A percentile compares a stretch with the other conserved stretches of the same genome.
Evolutionary conservation across 1,140 invertebrate genomes (phyloP).

Genomic region (Brachionus manjavacas): DNA sequence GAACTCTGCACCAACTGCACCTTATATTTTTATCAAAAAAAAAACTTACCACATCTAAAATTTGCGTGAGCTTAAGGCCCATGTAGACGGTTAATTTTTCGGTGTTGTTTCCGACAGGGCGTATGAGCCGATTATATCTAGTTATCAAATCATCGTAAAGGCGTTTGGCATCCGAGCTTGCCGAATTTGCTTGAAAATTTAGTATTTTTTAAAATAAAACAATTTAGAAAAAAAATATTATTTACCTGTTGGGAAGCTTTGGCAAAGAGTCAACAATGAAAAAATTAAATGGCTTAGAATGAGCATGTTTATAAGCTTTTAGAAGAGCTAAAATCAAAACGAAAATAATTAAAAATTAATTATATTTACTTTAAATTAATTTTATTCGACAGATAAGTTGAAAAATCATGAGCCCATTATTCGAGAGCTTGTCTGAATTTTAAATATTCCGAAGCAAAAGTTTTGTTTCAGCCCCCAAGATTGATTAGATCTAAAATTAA

Average conservation of each 20-base stretch:
- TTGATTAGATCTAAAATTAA: not conserved
- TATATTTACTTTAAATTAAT: not conserved
- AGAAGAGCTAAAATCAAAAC: not conserved
- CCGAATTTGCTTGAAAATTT: not conserved
- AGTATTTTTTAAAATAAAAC: too few relatives aligned
- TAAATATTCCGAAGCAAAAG: not conserved
- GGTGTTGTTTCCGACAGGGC: conserved; percentile 94
- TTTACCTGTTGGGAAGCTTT: not conserved
- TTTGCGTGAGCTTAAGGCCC: conserved; percentile 91
- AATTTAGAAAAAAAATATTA: not conserved
- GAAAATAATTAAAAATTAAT: not conserved
- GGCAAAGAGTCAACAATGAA: not conserved
- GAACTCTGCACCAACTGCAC: too few relatives aligned
- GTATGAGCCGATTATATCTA: conserved; percentile 96
- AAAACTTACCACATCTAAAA: conserved; percentile 92
- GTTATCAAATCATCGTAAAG: conserved; percentile 90
- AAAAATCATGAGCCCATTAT: not conserved
- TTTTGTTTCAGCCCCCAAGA: not conserved
- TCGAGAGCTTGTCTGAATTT: not conserved
- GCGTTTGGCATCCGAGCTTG: conserved; percentile 67
- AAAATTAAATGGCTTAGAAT: not conserved
- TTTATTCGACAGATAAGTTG: not conserved
- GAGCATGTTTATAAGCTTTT: not conserved
- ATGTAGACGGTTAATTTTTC: conserved; percentile 92
- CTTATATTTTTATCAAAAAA: not conserved